phyloP scores from a whole-genome alignment of 2,113 vertebrate genomes.

The Macaca nemestrina region DNA sequence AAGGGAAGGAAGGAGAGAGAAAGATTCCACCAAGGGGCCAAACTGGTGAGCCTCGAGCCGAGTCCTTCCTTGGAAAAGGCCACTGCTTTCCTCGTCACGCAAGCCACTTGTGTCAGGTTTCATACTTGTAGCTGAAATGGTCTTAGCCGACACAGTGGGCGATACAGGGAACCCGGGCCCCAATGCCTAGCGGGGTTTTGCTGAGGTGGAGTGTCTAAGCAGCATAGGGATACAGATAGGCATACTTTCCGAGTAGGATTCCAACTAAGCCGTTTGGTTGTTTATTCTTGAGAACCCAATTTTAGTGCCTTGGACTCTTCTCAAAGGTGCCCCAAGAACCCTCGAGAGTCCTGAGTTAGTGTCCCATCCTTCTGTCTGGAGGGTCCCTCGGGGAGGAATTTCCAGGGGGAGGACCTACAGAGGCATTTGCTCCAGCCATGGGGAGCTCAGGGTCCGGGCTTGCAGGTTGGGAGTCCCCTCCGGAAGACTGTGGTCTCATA shows the following conservation, averaged over 20 bases:
- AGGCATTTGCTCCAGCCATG: background rate
- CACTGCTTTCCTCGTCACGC: fast-evolving
- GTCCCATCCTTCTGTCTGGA: background rate
- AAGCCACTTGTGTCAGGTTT: no score
- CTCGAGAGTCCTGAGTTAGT: fast-evolving
- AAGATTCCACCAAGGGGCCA: background rate
- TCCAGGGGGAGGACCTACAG: background rate
- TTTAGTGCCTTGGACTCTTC: background rate
- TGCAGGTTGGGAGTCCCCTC: background rate
- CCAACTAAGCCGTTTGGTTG: background rate
- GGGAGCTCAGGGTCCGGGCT: background rate
- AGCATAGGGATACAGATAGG: fast-evolving
- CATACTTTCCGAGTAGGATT: background rate
- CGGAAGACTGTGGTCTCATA: background rate
- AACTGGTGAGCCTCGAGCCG: background rate
- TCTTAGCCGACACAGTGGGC: fast-evolving
- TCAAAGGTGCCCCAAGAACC: background rate
- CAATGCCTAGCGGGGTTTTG: fast-evolving
- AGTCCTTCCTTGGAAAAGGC: background rate
- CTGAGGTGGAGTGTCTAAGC: fast-evolving
- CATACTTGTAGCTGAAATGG: background rate
- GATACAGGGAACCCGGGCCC: fast-evolving
- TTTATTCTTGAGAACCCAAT: background rate
- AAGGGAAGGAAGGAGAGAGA: no score
- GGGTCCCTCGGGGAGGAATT: background rate